Percentiles rank a stretch among this genome's conserved stretches.
Conservation (phyloP, 2,888 invertebrate genomes). For the Elysia crispata region DNA sequence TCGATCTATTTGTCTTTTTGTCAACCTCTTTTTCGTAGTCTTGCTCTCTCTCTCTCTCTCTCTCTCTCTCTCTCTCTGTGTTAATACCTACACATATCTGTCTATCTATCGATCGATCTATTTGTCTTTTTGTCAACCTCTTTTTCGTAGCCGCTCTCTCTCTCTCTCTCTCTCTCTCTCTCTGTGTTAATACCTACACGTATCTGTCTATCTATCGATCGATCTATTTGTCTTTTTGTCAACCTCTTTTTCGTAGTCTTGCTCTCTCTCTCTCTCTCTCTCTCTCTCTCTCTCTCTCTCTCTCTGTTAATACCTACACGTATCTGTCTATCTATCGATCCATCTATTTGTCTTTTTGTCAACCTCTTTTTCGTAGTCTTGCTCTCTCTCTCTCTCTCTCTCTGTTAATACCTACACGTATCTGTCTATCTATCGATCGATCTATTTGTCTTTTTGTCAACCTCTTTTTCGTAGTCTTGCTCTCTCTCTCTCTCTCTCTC, state of each 20-base stretch:
- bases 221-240: background rate
- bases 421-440: no score
- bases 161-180: constrained; percentile 35
- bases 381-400: no score
- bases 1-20: no score
- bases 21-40: background rate
- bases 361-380: no score
- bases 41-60: constrained; percentile 22
- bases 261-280: background rate
- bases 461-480: background rate
- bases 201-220: constrained; percentile 30
- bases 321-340: no score
- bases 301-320: no score
- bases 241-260: no score
- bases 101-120: background rate
- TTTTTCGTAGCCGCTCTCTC: background rate
- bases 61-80: constrained; percentile 9
- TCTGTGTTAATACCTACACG: constrained; percentile 20
- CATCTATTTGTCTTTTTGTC: background rate
- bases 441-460: no score
- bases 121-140: background rate
- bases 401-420: no score
- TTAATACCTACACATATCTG: constrained; percentile 14
- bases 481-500: background rate
- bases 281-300: background rate